phyloP scores from a whole-genome alignment of 2,888 invertebrate species.

The Pollenia angustigena region DNA sequence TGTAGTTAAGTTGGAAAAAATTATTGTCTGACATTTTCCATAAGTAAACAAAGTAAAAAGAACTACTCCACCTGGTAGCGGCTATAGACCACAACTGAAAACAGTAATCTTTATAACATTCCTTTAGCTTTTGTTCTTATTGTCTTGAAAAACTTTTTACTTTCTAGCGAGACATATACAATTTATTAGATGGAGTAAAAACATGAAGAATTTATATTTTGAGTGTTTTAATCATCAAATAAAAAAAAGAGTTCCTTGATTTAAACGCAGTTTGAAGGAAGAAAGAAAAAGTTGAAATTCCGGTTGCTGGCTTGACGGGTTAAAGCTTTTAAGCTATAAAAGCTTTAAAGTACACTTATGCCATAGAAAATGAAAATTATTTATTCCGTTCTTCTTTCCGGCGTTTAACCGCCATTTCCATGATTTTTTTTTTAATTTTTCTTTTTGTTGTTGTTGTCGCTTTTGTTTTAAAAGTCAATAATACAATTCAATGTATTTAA shows the following conservation, averaged over 20 bases:
- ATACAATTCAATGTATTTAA: slow-evolving; percentile 61
- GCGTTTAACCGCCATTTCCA: slow-evolving; percentile 21
- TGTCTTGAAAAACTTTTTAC: slow-evolving; percentile 21
- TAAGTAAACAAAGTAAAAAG: slow-evolving; percentile 2
- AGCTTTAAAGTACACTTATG: not conserved
- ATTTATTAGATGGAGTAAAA: not conserved
- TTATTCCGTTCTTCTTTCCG: not conserved
- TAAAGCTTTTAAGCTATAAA: not conserved
- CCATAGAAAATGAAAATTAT: not conserved
- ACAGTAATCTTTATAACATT: not conserved
- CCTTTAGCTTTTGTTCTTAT: not conserved
- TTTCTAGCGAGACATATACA: slow-evolving; percentile 15
- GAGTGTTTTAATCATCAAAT: not conserved
- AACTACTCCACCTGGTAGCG: slow-evolving; percentile 3
- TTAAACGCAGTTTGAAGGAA: not conserved
- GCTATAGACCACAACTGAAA: no score
- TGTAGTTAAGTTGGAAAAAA: slow-evolving; percentile 11
- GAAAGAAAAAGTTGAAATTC: no score
- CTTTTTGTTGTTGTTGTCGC: slow-evolving; percentile 2
- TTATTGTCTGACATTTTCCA: slow-evolving; percentile 63
- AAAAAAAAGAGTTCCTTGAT: not conserved
- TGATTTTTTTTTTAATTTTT: not conserved
- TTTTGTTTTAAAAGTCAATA: slow-evolving; percentile 64
- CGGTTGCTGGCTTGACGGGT: not conserved
- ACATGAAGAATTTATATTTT: not conserved